Conservation (phyloP, 2,888 invertebrate species). For the Matsumyia berberina region DNA sequence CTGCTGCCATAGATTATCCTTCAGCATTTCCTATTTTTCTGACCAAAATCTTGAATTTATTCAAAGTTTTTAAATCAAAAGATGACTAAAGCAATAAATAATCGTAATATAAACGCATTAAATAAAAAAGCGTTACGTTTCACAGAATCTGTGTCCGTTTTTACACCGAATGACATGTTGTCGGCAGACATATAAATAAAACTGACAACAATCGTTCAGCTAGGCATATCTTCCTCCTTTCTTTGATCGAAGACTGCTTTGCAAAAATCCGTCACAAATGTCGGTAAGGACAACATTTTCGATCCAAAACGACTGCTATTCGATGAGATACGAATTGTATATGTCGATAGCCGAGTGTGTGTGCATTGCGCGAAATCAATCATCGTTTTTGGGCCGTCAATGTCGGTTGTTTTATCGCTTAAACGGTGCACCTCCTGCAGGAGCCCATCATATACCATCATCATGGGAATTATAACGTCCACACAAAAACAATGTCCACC, state of each 20-base stretch:
- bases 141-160: constrained; percentile 74
- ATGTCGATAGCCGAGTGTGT: constrained; percentile 34
- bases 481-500: constrained; percentile 34
- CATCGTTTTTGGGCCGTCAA: constrained; percentile 71
- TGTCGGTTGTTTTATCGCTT: constrained; percentile 52
- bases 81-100: constrained; percentile 49
- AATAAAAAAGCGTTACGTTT: constrained; percentile 74
- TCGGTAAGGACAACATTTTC: constrained; percentile 32
- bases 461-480: constrained; percentile 71
- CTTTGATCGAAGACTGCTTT: constrained; percentile 12
- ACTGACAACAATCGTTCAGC: constrained; percentile 72
- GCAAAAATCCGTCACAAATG: constrained; percentile 53
- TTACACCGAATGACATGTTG: constrained; percentile 71
- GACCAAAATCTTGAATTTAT: constrained; percentile 52
- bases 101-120: constrained; percentile 45
- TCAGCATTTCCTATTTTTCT: neutral
- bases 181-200: constrained; percentile 68
- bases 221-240: constrained; percentile 29
- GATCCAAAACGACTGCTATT: constrained; percentile 2
- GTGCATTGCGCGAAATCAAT: constrained; percentile 67
- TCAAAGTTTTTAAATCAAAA: constrained; percentile 58
- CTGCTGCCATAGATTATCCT: too few relatives aligned
- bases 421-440: constrained; percentile 17
- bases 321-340: constrained; percentile 1
- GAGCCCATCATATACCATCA: constrained; percentile 56